These are phyloP conservation scores for Forbesichthys papilliferus DNA, from an alignment of 2,113 vertebrate genomes.

Conservation along the genomic window DNA sequence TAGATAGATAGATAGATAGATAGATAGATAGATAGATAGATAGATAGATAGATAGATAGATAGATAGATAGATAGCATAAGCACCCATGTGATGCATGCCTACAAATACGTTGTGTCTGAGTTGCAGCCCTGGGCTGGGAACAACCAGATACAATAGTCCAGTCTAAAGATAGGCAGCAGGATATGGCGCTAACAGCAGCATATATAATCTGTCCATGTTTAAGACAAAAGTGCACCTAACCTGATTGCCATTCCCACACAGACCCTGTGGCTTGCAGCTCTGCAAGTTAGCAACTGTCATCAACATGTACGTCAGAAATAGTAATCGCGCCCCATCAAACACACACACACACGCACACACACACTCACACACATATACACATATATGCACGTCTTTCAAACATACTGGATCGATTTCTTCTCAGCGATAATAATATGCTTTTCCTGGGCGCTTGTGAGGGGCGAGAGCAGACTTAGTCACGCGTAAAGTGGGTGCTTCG, in stretches of 20 bases:
- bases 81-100: too few relatives aligned
- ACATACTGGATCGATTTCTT: conserved; percentile 55
- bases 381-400: conserved; percentile 12
- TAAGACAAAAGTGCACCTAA: neutral
- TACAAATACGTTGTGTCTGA: too few relatives aligned
- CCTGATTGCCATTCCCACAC: neutral
- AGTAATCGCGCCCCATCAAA: conserved; percentile 52
- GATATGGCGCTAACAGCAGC: conserved; percentile 2
- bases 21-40: neutral
- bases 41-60: too few relatives aligned
- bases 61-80: too few relatives aligned
- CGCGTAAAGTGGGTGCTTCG: conserved; percentile 63
- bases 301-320: conserved; percentile 54
- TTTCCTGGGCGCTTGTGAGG: neutral
- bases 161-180: neutral
- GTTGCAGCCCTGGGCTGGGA: too few relatives aligned
- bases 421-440: conserved; percentile 42
- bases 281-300: conserved; percentile 42
- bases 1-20: too few relatives aligned
- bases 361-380: too few relatives aligned
- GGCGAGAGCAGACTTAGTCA: conserved; percentile 36
- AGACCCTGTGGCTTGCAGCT: neutral
- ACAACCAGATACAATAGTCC: too few relatives aligned
- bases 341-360: neutral
- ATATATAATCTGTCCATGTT: neutral